Evolutionary conservation across 1,140 invertebrate genomes (phyloP).

Genomic region (Drosophila leontia): DNA sequence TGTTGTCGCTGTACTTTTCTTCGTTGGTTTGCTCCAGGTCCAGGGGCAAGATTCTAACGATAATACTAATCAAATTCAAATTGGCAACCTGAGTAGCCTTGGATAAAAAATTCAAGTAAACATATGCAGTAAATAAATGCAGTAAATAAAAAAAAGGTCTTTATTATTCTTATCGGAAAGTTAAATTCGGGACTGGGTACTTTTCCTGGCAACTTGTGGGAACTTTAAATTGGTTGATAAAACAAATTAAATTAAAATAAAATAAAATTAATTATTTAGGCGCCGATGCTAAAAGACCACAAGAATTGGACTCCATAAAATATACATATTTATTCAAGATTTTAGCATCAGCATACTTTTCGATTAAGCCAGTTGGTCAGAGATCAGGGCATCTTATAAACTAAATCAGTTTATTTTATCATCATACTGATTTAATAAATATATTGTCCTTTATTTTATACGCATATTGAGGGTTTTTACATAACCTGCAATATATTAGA

Average conservation of each 20-base stretch:
- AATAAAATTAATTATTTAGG: too few species aligned
- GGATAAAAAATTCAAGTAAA: not conserved
- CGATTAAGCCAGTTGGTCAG: too few species aligned
- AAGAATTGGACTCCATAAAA: too few species aligned
- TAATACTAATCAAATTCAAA: constrained; percentile 3
- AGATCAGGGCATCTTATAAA: too few species aligned
- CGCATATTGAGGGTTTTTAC: too few species aligned
- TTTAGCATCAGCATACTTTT: too few species aligned
- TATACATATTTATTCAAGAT: too few species aligned
- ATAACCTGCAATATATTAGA: not conserved
- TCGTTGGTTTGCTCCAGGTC: not conserved
- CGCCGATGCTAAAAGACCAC: too few species aligned
- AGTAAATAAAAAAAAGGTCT: not conserved
- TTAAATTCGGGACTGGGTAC: not conserved
- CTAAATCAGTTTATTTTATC: too few species aligned
- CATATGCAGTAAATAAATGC: too few species aligned
- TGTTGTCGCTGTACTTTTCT: not conserved
- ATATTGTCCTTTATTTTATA: not conserved
- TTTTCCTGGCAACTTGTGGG: too few species aligned
- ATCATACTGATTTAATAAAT: not conserved
- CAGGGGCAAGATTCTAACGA: not conserved
- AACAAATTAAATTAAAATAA: too few species aligned
- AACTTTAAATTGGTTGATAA: not conserved
- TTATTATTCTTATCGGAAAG: not conserved
- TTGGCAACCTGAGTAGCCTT: not conserved